Evolutionary conservation across 1,140 invertebrate species (phyloP), one percentile per base, ranked within the genome.

Genomic region (Dufourea novaeangliae): DNA sequence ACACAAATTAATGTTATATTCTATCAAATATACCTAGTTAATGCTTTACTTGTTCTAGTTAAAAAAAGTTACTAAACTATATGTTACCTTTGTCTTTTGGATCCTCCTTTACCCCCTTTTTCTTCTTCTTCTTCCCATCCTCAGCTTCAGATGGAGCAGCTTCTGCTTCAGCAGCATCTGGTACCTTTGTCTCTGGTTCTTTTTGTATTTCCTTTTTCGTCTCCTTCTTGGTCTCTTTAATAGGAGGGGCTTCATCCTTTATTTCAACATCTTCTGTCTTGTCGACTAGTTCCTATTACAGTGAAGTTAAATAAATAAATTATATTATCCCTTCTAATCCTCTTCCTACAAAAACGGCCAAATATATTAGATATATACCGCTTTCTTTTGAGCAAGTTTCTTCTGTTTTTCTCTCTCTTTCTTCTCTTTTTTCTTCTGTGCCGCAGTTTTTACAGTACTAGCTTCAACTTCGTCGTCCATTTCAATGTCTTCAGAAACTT

Each of bases 361-460:
- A 62, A 57, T 34, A 50, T 44, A 50, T 62, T 7, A 37, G 27
- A 52, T 50, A 82, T 72, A 85, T 85, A 92, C 90, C 57, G 86
- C 80, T 84, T 95, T 95, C 79, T 95, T 95, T 50, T 93, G 92
- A 59, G 95, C 94, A 78, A 93, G 85, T 88, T 96, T 95, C 46
- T 97, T 97, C 64, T 94, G 93, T 83, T 96, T 97, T 86, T 97
- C 95, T 44, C 96, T 94, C 91, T 97, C 96, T 88, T 97, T 97
- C 82, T 97, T 97, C 83, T 97, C 96, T 87, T 97, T 97, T 83
- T 97, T 97, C 89, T 97, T 97, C 87, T 97, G 96, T 20, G 96
- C 96, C 25, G 96, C 96, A 29, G 96, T 95, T 92, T 97, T 97
- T 27, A 97, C 94, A 14, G 95, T 96, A 37, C 92, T 85, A 70